Base-by-base conservation (phyloP, 2,888 invertebrate genomes). In the Thumatha senex region DNA sequence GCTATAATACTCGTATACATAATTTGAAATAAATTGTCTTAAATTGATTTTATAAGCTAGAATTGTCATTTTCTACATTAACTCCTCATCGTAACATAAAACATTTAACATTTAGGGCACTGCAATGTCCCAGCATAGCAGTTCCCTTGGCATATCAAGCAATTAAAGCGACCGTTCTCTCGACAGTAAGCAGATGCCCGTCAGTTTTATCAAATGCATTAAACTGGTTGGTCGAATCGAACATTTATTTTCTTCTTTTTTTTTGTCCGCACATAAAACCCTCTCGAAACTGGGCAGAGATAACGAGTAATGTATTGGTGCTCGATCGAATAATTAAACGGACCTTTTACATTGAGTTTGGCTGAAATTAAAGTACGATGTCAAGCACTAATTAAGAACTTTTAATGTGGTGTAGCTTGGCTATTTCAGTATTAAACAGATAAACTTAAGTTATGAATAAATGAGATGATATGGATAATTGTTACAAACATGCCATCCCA, bases 191-290 rank as follows among this genome's bases (percentile, higher is more conserved):
- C 89, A 87, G 87, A 85, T 83, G 88, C 78, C 88, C 84, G 89
- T 89, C 90, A 87, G 75, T 85, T 81, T 90, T 91, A 91, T 90
- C 90, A 89, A 86, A 89, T 84, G 86, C 90, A 89, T 90, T 89
- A 89, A 89, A 88, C 82, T 83, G 82, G 83, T 77, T 83, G 80
- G 82, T 83, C 78, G 82, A 79, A 73, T 84, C 80, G 80, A 84
- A 84, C 83, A 80, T 85, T 86, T 83, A 79, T 80, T 77, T 78
- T 74, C 73, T 75, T 74, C 73, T 75, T 78, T 82, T 78, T 79
- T 81, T 82, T 77, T 74, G 61, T 69, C 63, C 58, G 63, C 61
- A 74, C 76, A 82, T 85, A 82, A 83, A 86, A 82, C 80, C 79
- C 80, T 80, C 80, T 82, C 74, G 67, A 72, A 70, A 70, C 63